Evolutionary conservation across 1,140 invertebrate genomes (phyloP).

Genomic region (Pseudachorutes palmiensis): DNA sequence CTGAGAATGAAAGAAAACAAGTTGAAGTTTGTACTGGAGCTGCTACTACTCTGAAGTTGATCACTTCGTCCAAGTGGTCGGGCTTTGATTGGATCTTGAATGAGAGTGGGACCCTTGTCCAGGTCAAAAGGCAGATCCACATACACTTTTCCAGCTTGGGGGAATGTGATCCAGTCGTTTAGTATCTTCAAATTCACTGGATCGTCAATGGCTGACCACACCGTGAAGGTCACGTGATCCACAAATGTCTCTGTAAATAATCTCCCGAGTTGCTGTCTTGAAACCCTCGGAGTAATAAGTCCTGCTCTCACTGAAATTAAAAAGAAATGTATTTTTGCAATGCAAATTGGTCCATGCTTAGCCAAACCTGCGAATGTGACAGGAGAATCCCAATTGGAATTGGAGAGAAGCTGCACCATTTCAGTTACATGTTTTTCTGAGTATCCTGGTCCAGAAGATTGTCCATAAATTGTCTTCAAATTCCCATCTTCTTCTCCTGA

Average conservation of each 20-base stretch:
- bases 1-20: background rate
- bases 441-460: constrained; percentile 2
- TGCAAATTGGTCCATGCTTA: constrained; percentile 48
- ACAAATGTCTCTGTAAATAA: background rate
- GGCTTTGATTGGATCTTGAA: background rate
- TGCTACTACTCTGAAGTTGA: background rate
- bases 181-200: constrained; percentile 12
- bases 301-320: constrained; percentile 66
- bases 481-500: no score
- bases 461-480: no score
- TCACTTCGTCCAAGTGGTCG: background rate
- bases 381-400: constrained; percentile 34
- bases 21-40: background rate
- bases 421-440: background rate
- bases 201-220: constrained; percentile 26
- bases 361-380: background rate
- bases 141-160: constrained; percentile 39
- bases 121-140: constrained; percentile 40
- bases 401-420: constrained; percentile 52
- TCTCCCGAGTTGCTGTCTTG: constrained; percentile 41
- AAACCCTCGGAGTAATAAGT: constrained; percentile 56
- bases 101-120: background rate
- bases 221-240: constrained; percentile 19
- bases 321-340: no score
- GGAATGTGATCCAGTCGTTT: background rate